These are phyloP conservation scores for Criorhina ranunculi DNA, from an alignment of 2,888 invertebrate genomes.

Conservation along the genomic window DNA sequence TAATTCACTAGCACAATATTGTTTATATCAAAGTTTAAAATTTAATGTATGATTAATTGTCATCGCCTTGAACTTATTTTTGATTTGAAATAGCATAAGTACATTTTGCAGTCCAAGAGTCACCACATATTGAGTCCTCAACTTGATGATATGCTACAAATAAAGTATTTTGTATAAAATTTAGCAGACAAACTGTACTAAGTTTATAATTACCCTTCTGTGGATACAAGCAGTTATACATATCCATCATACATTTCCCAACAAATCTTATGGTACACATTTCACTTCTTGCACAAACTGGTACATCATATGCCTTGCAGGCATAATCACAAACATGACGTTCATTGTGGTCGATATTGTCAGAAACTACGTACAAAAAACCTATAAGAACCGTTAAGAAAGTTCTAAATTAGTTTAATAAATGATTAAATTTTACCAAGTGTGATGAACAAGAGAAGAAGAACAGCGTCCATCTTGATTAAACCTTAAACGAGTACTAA, in stretches of 20 bases:
- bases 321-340: not conserved
- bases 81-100: not conserved
- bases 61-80: no score
- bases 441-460: not conserved
- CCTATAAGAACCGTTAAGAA: no score
- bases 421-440: not conserved
- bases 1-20: no score
- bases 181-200: not conserved
- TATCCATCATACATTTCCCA: slow-evolving; percentile 14
- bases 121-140: slow-evolving; percentile 3
- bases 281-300: slow-evolving; percentile 8
- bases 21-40: no score
- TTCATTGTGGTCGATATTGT: not conserved
- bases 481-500: not conserved
- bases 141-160: not conserved
- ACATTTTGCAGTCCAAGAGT: slow-evolving; percentile 1
- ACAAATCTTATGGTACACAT: slow-evolving; percentile 17
- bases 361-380: not conserved
- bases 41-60: no score
- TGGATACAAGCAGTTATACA: slow-evolving; percentile 27
- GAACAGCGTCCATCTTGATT: not conserved
- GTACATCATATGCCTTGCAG: slow-evolving; percentile 6
- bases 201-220: not conserved
- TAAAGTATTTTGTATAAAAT: not conserved
- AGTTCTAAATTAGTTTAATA: no score